Evolutionary conservation across 2,113 vertebrate species (phyloP).

Genomic region (Heterotis niloticus): DNA sequence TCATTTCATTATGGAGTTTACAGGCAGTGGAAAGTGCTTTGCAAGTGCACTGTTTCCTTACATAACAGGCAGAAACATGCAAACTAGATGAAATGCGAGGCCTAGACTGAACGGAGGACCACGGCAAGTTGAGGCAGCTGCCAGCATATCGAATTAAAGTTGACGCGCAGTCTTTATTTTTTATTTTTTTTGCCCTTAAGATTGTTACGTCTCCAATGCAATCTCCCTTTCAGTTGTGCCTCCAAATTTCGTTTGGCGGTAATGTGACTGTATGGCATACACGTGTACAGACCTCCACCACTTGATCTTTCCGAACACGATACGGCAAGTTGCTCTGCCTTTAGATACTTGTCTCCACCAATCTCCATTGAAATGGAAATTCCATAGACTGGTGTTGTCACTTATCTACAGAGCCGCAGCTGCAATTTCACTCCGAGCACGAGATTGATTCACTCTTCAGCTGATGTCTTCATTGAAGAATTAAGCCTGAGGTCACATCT

Average conservation of each 20-base stretch:
- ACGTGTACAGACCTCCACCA: neutral
- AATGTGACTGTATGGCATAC: neutral
- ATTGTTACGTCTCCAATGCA: neutral
- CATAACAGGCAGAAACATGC: neutral
- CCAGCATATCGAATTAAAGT: neutral
- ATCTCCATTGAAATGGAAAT: constrained; percentile 9
- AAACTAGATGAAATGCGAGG: neutral
- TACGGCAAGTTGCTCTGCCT: neutral
- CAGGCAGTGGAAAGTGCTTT: too few relatives aligned
- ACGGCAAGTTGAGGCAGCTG: neutral
- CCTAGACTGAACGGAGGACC: neutral
- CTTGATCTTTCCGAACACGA: neutral
- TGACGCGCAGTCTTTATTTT: neutral
- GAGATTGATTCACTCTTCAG: constrained; percentile 7
- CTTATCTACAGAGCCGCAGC: constrained; percentile 4
- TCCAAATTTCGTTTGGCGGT: too few relatives aligned
- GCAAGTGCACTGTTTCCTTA: too few relatives aligned
- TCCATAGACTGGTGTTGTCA: neutral
- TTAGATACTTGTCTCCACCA: neutral
- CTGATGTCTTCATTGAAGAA: constrained; percentile 11
- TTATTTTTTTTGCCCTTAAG: neutral
- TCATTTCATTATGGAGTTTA: too few relatives aligned
- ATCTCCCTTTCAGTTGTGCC: neutral
- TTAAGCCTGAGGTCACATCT: constrained; percentile 3
- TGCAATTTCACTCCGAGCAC: neutral